phyloP scores from a whole-genome alignment of 1,140 invertebrate species.

The Drosophila sproati region DNA sequence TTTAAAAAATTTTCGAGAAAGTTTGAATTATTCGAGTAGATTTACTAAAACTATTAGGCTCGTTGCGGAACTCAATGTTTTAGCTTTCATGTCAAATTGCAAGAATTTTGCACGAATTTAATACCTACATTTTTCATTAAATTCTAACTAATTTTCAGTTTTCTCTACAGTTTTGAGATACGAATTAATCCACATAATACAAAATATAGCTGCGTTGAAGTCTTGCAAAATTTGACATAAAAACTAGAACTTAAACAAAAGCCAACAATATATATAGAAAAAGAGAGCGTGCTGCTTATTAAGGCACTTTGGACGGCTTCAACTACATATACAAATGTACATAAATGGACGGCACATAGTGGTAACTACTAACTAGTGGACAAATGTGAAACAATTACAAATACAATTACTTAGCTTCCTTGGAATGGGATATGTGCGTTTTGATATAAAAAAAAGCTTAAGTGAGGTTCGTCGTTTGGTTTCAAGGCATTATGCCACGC shows the following conservation, averaged over 20 bases:
- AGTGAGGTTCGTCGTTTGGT: not conserved
- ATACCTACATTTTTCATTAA: not conserved
- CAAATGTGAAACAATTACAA: conserved; percentile 7
- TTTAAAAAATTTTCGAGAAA: conserved; percentile 11
- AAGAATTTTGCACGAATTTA: not conserved
- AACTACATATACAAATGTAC: conserved; percentile 12
- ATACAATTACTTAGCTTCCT: conserved; percentile 33
- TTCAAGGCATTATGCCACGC: conserved; percentile 26
- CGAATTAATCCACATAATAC: not conserved
- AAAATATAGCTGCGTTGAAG: not conserved
- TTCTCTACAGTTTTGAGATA: too few species aligned
- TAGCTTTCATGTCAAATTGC: not conserved
- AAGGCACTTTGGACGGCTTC: conserved; percentile 61
- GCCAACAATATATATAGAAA: not conserved
- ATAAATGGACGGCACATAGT: conserved; percentile 42
- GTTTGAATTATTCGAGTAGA: conserved; percentile 27
- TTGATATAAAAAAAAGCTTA: not conserved
- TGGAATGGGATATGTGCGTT: conserved; percentile 27
- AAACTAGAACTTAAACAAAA: not conserved
- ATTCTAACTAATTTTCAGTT: too few species aligned
- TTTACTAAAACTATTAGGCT: conserved; percentile 25
- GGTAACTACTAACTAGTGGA: conserved; percentile 50
- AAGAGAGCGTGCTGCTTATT: not conserved
- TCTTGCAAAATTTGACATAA: not conserved
- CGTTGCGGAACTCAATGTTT: not conserved